These are phyloP conservation scores for Apostichopus japonicus DNA, from an alignment of 35 echinoderm and acorn worm species.

Conservation along the genomic window DNA sequence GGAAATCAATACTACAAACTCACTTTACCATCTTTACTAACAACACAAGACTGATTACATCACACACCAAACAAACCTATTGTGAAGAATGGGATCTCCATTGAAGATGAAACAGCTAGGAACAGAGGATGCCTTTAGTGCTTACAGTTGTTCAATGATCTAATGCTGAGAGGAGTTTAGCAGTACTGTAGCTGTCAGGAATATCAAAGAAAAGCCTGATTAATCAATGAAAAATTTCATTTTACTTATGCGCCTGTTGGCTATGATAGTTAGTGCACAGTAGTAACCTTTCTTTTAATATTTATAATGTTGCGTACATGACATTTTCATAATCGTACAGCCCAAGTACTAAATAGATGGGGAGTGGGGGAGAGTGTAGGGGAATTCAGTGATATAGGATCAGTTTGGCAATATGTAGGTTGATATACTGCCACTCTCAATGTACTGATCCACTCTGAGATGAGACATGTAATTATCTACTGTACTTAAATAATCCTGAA, in stretches of 20 bases:
- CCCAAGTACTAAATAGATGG: too few species aligned
- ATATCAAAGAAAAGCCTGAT: neutral
- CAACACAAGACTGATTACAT: slow-evolving; percentile 13
- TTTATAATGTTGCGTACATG: too few species aligned
- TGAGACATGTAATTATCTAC: too few species aligned
- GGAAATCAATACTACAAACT: slow-evolving; percentile 41
- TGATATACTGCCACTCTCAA: too few species aligned
- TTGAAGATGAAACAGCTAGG: neutral
- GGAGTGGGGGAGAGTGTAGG: too few species aligned
- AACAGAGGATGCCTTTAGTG: neutral
- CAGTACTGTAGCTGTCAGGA: neutral
- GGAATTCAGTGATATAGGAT: too few species aligned
- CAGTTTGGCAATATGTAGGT: too few species aligned
- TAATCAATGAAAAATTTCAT: slow-evolving; percentile 28
- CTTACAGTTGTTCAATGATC: neutral
- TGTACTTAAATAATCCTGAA: too few species aligned
- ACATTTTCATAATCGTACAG: too few species aligned
- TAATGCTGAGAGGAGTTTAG: neutral
- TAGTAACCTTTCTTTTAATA: too few species aligned
- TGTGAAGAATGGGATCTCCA: neutral
- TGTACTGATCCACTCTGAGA: too few species aligned
- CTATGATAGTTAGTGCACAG: too few species aligned
- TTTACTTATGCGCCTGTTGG: neutral
- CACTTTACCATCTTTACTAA: slow-evolving; percentile 3
- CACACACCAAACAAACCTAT: slow-evolving; percentile 32